Evolutionary conservation across 1,140 invertebrate species (phyloP).

Genomic region (Sarcophaga bullata): DNA sequence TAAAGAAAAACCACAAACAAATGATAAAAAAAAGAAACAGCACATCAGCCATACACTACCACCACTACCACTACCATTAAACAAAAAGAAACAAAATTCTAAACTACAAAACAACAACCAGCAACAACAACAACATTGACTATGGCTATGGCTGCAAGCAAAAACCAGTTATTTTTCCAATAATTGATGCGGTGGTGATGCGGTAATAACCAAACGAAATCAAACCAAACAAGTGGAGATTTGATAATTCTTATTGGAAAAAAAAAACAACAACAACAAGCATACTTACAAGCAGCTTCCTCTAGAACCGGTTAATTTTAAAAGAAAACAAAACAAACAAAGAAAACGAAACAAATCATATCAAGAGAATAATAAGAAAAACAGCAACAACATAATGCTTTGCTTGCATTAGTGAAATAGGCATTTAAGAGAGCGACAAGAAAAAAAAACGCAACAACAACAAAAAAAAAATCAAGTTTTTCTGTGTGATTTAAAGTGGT

Average conservation of each 20-base stretch:
- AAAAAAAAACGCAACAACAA: background rate
- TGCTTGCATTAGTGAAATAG: too few relatives aligned
- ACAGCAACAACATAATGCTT: too few relatives aligned
- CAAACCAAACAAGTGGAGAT: background rate
- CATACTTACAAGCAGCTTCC: constrained; percentile 15
- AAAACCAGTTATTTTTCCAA: background rate
- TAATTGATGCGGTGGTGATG: too few relatives aligned
- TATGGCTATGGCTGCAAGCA: too few relatives aligned
- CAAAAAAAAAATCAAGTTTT: constrained; percentile 13
- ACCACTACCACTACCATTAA: too few relatives aligned
- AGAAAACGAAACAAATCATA: too few relatives aligned
- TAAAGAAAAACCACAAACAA: background rate
- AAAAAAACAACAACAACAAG: background rate
- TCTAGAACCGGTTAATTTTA: constrained; percentile 28
- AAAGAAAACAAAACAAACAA: too few relatives aligned
- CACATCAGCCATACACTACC: too few relatives aligned
- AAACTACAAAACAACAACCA: too few relatives aligned
- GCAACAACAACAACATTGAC: background rate
- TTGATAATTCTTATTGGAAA: background rate
- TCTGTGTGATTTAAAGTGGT: too few relatives aligned
- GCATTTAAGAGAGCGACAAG: too few relatives aligned
- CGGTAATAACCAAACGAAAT: background rate
- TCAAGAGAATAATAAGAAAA: too few relatives aligned
- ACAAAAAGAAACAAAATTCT: background rate
- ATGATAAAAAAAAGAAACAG: background rate